phyloP scores from a whole-genome alignment of 2,888 invertebrate species.

The Tuta absoluta region DNA sequence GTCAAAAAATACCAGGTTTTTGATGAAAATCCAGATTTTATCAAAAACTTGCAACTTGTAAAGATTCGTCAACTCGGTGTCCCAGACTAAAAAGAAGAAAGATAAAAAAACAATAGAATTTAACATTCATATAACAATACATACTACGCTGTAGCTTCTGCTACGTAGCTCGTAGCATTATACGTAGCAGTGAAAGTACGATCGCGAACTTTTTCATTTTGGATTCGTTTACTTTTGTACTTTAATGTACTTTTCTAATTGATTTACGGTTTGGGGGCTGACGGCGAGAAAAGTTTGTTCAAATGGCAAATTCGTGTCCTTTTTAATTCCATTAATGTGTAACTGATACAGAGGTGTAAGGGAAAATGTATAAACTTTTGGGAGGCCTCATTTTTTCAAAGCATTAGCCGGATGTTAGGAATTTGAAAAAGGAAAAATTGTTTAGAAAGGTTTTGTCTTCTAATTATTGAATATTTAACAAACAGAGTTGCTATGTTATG shows the following conservation, averaged over 20 bases:
- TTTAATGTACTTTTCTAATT: conserved; percentile 18
- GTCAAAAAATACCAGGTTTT: no score
- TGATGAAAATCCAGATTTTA: no score
- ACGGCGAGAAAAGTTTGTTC: conserved; percentile 2
- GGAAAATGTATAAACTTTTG: background rate
- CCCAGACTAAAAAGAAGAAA: no score
- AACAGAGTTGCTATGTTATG: no score
- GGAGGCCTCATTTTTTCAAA: background rate
- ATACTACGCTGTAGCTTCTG: background rate
- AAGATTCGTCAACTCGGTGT: no score
- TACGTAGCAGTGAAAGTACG: background rate
- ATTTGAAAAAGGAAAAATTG: background rate
- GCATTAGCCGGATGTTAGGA: background rate
- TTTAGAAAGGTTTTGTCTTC: no score
- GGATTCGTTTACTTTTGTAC: conserved; percentile 10
- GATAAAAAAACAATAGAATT: background rate
- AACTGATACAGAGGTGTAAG: background rate
- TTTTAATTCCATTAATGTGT: conserved; percentile 19
- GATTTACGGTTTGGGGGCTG: conserved; percentile 16
- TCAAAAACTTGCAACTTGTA: no score
- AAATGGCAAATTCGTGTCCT: conserved; percentile 18
- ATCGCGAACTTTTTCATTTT: conserved; percentile 11
- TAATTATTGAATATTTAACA: no score
- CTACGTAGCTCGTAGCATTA: background rate
- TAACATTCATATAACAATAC: background rate